Evolutionary conservation across 2,888 invertebrate species (phyloP), one percentile per base, ranked within the genome.

Genomic region (Anoplius nigerrimus): DNA sequence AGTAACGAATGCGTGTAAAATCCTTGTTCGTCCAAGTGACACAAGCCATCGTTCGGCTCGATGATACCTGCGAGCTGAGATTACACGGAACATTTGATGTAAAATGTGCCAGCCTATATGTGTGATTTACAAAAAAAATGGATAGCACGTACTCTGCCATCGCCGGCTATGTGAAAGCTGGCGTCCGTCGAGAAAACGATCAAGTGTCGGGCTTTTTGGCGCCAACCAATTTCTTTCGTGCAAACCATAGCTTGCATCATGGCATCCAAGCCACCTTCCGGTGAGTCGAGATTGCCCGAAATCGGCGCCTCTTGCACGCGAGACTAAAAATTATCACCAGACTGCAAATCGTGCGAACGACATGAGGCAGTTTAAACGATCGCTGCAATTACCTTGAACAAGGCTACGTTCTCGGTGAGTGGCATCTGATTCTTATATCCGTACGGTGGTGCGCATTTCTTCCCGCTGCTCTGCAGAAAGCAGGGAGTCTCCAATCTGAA

Each of bases 251-350:
- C 94, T 89, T 97, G 97, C 90, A 97, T 94, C 24, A 97, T 90
- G 2, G 95, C 97, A 86, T 97, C 97, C 57, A 97, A 92, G 0
- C 96, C 95, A 6, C 96, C 96, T 89, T 97, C 97, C 0, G 94
- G 95, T 0, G 88, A 82, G 83, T 95, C 95, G 63, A 93, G 84
- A 87, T 93, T 93, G 0, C 86, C 87, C 0, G 92, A 92, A 24
- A 90, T 85, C 5, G 85, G 75, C 0, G 90, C 90, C 0, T 83
- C 74, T 0, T 88, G 87, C 0, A 93, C 89, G 55, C 86, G 79
- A 0, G 79, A 68, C 75, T 86, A 45, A 2, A 53, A 66, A 59
- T 61, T 13, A 2, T 2, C 15, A 1, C 42, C 22, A 48, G 34
- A n/a, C n/a, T n/a, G n/a, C n/a, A n/a, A n/a, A n/a, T n/a, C n/a